Conservation (phyloP, 2,888 invertebrate genomes). For the Pollenia labialis region DNA sequence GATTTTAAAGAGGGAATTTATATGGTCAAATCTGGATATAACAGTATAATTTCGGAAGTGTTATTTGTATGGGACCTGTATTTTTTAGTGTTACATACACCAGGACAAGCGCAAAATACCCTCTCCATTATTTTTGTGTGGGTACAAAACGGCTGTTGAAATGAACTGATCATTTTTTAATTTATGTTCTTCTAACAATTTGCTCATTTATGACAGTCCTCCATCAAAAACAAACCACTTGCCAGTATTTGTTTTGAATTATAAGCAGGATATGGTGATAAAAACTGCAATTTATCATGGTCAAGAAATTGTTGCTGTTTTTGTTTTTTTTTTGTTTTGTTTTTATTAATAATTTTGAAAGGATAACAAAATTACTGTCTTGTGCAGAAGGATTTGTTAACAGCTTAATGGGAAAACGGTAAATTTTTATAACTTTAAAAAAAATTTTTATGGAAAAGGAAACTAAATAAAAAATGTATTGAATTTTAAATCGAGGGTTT, state of each 20-base stretch:
- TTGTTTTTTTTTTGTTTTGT: background rate
- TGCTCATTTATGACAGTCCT: conserved; percentile 59
- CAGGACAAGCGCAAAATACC: too few species aligned
- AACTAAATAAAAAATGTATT: too few species aligned
- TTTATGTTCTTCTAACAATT: conserved; percentile 56
- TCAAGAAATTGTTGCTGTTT: conserved; percentile 1
- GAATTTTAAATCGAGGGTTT: too few species aligned
- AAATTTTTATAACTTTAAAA: background rate
- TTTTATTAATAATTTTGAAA: conserved; percentile 14
- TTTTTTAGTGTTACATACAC: too few species aligned
- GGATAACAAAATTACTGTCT: conserved; percentile 30
- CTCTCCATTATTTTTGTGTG: background rate
- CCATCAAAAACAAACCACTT: conserved; percentile 43
- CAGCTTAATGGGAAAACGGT: background rate
- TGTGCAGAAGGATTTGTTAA: background rate
- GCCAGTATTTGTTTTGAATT: conserved; percentile 55
- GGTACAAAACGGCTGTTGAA: conserved; percentile 9
- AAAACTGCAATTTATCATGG: conserved; percentile 51
- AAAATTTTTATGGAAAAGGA: too few species aligned
- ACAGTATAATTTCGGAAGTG: too few species aligned
- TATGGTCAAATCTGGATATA: too few species aligned
- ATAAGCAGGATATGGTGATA: conserved; percentile 61
- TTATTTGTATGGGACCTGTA: too few species aligned
- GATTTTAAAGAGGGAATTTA: too few species aligned
- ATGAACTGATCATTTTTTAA: conserved; percentile 54